Evolutionary conservation across 92 coral and sea anemone species (phyloP).

Genomic region (Phenganax stokvisi): DNA sequence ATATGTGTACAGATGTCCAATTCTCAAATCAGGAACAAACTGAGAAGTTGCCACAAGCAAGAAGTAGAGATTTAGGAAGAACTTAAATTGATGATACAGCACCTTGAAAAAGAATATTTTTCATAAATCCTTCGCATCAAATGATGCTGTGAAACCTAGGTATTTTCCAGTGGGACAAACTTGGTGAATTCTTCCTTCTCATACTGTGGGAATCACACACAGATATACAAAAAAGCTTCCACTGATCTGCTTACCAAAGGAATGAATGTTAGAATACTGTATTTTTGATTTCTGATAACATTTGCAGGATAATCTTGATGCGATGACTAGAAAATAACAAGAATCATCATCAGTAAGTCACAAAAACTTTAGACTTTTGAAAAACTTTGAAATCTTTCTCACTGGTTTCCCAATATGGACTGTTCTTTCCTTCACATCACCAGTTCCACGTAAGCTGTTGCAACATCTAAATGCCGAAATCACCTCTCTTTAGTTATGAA

Average conservation of each 20-base stretch:
- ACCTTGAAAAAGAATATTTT: slow-evolving; percentile 48
- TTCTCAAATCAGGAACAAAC: slow-evolving; percentile 78
- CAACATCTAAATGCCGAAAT: slow-evolving; percentile 36
- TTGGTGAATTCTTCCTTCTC: too few relatives aligned
- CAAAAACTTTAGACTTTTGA: neutral
- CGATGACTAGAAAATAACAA: slow-evolving; percentile 57
- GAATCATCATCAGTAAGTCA: neutral
- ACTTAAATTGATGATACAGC: slow-evolving; percentile 84
- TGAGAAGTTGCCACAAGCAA: slow-evolving; percentile 81
- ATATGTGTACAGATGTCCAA: slow-evolving; percentile 89
- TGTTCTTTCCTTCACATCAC: slow-evolving; percentile 77
- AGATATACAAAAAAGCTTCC: neutral
- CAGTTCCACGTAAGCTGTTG: slow-evolving; percentile 58
- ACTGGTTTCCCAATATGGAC: slow-evolving; percentile 93
- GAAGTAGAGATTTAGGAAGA: slow-evolving; percentile 86
- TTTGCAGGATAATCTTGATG: slow-evolving; percentile 86
- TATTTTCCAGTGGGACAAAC: too few relatives aligned
- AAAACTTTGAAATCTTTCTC: neutral
- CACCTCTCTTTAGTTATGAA: neutral
- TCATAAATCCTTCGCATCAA: neutral
- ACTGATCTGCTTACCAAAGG: slow-evolving; percentile 67
- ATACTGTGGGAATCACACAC: neutral
- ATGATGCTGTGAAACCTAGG: too few relatives aligned
- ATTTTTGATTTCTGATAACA: slow-evolving; percentile 86
- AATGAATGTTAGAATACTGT: slow-evolving; percentile 69